phyloP scores from a whole-genome alignment of 2,797 vertebrate species.

The Alfaro cultratus region DNA sequence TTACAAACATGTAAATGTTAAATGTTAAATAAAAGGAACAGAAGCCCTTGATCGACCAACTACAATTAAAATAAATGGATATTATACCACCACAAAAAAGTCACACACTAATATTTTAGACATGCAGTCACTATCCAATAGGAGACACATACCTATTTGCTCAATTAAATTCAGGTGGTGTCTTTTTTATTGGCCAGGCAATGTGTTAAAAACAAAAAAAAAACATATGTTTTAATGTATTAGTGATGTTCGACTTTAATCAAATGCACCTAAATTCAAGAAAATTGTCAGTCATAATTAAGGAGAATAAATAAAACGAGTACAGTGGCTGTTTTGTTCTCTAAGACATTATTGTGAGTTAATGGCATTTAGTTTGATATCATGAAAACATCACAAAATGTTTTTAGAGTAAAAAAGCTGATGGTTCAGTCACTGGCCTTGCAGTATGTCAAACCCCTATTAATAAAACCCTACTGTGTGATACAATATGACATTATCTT shows the following conservation, averaged over 20 bases:
- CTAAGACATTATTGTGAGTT: not conserved
- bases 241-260: not conserved
- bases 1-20: not conserved
- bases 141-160: no score
- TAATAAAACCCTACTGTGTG: conserved; percentile 12
- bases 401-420: not conserved
- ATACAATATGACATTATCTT: conserved; percentile 23
- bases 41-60: not conserved
- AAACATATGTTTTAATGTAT: not conserved
- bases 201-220: no score
- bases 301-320: not conserved
- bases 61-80: not conserved
- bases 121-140: no score
- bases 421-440: conserved; percentile 5
- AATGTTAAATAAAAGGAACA: not conserved
- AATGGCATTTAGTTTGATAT: not conserved
- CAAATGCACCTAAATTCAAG: not conserved
- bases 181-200: no score
- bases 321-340: not conserved
- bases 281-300: not conserved
- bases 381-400: not conserved
- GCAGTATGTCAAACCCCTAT: conserved; percentile 11
- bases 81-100: not conserved
- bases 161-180: no score
- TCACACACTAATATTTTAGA: no score